Base-by-base conservation (phyloP, 2,797 vertebrate genomes). In the Pseudomugil gertrudae region DNA sequence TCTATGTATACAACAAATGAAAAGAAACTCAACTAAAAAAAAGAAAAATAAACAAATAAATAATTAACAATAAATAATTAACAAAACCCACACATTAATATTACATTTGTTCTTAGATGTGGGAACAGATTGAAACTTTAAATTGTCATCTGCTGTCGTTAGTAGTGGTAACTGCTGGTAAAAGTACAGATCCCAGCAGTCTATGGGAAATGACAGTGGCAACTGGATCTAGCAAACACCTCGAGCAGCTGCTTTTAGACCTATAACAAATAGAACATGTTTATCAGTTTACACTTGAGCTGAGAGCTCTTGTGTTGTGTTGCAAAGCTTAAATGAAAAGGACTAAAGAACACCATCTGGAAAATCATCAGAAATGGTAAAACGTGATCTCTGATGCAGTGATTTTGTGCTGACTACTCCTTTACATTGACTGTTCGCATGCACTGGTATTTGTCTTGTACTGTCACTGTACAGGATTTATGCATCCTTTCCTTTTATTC, bases 181-280 rank as follows among this genome's bases (percentile, higher is more conserved):
- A 0, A 33, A 62, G 73, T 71, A 48, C 55, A 58, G 27, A 52
- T 68, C 63, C 67, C 54, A 64, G 36, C 23, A 40, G 70, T 58
- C 23, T 5, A 13, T 55, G 62, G 3, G 17, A 73, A 75, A 56
- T 64, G 61, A 71, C 48, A 47, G 55, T 53, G 67, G 75, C 74
- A 76, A 76, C 38, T 56, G 63, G 64, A 71, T 62, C 55, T 32
- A 65, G 53, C 43, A 74, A 50, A 55, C 27, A 40, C 64, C 56
- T 64, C 35, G 29, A 64, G 57, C 71, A 66, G 73, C 73, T 74
- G 69, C 43, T 36, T 67, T 40, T 45, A 70, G 53, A 70, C 36
- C 45, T 32, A 27, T 51, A 63, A 50, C 56, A 77, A 53, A 59
- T 58, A 45, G 62, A 54, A 47, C 43, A 72, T 45, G 30, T 51